Conservation (phyloP, 2,888 invertebrate species). For the Vanessa cardui region DNA sequence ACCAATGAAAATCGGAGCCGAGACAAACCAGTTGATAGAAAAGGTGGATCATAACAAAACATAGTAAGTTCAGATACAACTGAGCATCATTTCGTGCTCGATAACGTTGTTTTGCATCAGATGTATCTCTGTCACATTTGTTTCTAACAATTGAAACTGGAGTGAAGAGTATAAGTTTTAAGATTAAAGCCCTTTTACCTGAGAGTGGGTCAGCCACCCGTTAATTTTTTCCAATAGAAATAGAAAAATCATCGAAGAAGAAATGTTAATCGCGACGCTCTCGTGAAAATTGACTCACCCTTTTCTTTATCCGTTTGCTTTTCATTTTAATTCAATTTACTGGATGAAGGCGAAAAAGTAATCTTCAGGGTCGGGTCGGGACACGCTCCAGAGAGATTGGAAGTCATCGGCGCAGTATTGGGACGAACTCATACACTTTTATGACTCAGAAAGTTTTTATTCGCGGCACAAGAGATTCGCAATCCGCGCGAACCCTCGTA, state of each 20-base stretch:
- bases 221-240: background rate
- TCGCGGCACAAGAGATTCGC: slow-evolving; percentile 74
- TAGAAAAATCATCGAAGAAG: slow-evolving; percentile 1
- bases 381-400: slow-evolving; percentile 77
- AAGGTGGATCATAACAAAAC: no score
- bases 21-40: no score
- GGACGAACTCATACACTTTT: slow-evolving; percentile 82
- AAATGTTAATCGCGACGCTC: slow-evolving; percentile 36
- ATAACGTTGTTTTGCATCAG: no score
- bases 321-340: slow-evolving; percentile 81
- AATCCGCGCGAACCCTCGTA: slow-evolving; percentile 54
- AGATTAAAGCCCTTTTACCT: no score
- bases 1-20: no score
- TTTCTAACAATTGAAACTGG: no score
- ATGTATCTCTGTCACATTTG: no score
- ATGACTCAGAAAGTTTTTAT: slow-evolving; percentile 77
- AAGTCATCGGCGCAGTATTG: slow-evolving; percentile 80
- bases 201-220: background rate
- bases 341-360: slow-evolving; percentile 80
- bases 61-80: no score
- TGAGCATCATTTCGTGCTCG: no score
- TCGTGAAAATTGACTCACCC: slow-evolving; percentile 71
- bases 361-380: slow-evolving; percentile 78
- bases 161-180: no score
- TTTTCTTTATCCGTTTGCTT: slow-evolving; percentile 77